Base-by-base conservation (phyloP, 2,888 invertebrate species). In the Drosophila leonis region DNA sequence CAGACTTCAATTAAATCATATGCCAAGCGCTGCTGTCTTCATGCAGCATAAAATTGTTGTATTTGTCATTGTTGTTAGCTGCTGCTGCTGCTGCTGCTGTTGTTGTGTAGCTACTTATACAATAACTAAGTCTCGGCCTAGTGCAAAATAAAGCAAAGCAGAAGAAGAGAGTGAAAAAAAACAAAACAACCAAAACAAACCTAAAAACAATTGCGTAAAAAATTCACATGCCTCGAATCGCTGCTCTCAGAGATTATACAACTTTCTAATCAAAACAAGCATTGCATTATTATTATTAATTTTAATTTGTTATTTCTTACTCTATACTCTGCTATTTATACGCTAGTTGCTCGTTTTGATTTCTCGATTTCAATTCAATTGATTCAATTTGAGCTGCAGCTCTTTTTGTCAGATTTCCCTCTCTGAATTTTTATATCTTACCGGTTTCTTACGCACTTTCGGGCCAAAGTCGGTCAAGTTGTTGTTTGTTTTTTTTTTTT, bases 251-350 rank as follows among this genome's bases (percentile, higher is more conserved):
- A 80, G 84, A 87, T 85, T 87, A 85, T 85, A 82, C 84, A 85
- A 89, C 88, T 84, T 84, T 84, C 89, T 88, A 84, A 84, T 86
- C 77, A 89, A 89, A 89, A 82, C 76, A 76, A 66, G 72, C 75
- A 85, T 78, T 80, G 69, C 78, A 65, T 51, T 65, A 81, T 78
- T 88, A 75, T 66, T 63, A 65, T 65, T 67, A 49, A 60, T 52
- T 35, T 33, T 52, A 52, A 49, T 46, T 62, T 24, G 33, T 54
- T 54, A 39, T 54, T 39, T 49, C 18, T 49, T 31, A 18, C 13
- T 49, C 63, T 56, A n/a, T 6, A 13, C 57, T 61, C 63, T 72
- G 49, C 39, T 66, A 41, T 61, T 39, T 29, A 44, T 39, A 20
- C 48, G 57, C 54, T 72, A 33, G 27, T 54, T 24, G 33, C 29